Evolutionary conservation across 1,140 invertebrate genomes (phyloP).

Genomic region (Pseudomyrmex gracilis): DNA sequence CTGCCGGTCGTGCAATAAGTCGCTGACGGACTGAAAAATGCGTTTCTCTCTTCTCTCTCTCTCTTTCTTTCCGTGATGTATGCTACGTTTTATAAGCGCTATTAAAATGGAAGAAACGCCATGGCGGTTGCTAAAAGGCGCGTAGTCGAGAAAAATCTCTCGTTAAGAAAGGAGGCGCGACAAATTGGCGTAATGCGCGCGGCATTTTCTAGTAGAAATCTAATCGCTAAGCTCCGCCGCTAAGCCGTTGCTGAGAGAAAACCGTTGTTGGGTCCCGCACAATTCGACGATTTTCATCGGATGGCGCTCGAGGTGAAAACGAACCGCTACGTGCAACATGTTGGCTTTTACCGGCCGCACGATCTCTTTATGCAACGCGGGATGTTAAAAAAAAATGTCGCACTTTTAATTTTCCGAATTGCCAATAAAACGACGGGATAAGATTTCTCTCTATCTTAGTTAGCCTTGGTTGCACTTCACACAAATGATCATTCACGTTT

Average conservation of each 20-base stretch:
- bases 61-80: conserved; percentile 29
- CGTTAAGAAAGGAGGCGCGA: conserved; percentile 52
- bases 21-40: conserved; percentile 33
- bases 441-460: not conserved
- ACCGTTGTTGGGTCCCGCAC: conserved; percentile 28
- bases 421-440: not conserved
- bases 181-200: conserved; percentile 54
- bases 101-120: conserved; percentile 53
- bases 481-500: not conserved
- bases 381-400: conserved; percentile 1
- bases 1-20: conserved; percentile 44
- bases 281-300: conserved; percentile 54
- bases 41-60: conserved; percentile 42
- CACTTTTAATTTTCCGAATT: conserved; percentile 5
- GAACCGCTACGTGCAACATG: conserved; percentile 41
- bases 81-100: conserved; percentile 46
- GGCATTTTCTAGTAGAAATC: conserved; percentile 60
- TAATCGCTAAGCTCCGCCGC: conserved; percentile 32
- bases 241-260: conserved; percentile 21
- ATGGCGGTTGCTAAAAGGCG: conserved; percentile 23
- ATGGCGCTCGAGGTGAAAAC: conserved; percentile 40
- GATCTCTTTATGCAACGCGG: conserved; percentile 7
- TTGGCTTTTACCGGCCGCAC: conserved; percentile 24
- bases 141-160: conserved; percentile 40
- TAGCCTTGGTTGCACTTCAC: too few relatives aligned